Evolutionary conservation across 2,888 invertebrate species (phyloP).

Genomic region (Agonopterix alstromeriana): DNA sequence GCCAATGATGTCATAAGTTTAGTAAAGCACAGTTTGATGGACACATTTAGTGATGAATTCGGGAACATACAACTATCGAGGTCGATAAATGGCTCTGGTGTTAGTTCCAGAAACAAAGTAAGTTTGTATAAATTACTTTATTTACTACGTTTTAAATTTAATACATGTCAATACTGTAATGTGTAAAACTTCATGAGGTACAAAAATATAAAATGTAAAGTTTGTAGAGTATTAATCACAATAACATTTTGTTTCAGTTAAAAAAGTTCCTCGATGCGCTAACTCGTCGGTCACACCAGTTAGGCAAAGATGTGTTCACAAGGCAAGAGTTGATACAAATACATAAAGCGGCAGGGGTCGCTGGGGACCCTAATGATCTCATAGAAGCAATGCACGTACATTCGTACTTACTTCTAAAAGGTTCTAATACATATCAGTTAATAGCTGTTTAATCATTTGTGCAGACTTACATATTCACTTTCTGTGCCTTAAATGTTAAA

Average conservation of each 20-base stretch:
- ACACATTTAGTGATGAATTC: conserved; percentile 84
- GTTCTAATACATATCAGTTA: conserved; percentile 82
- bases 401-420: conserved; percentile 90
- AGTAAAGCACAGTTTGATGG: conserved; percentile 86
- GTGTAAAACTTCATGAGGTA: too few species aligned
- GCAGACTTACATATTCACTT: too few species aligned
- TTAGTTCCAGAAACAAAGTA: conserved; percentile 82
- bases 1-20: conserved; percentile 92
- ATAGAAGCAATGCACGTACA: conserved; percentile 89
- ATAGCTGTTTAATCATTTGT: conserved; percentile 37
- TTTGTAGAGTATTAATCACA: background rate
- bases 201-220: too few species aligned
- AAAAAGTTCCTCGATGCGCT: conserved; percentile 84
- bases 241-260: conserved; percentile 62
- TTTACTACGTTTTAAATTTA: too few species aligned
- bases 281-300: conserved; percentile 79
- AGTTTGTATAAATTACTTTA: conserved; percentile 11
- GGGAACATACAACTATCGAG: conserved; percentile 79
- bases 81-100: conserved; percentile 84
- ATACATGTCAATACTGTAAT: too few species aligned
- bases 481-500: too few species aligned
- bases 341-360: conserved; percentile 80
- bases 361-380: conserved; percentile 81
- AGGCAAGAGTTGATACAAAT: conserved; percentile 86
- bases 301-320: conserved; percentile 84